Evolutionary conservation across 2,797 vertebrate genomes (phyloP).

Genomic region (Heteromormyrus szaboi): DNA sequence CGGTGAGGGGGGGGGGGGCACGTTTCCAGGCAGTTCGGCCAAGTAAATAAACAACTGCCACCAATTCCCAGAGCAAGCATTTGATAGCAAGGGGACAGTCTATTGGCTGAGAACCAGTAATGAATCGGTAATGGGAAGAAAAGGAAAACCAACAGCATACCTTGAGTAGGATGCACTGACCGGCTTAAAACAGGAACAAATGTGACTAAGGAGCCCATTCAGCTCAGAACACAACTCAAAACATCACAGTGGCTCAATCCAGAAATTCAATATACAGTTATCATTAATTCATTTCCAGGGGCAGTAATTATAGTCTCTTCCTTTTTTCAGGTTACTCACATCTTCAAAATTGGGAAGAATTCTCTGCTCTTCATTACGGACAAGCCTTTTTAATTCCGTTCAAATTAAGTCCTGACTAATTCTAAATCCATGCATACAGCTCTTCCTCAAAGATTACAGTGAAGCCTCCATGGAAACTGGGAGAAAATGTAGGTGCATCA

Average conservation of each 20-base stretch:
- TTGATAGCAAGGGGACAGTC: not conserved
- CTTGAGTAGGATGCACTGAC: not conserved
- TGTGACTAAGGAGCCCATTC: not conserved
- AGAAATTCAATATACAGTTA: slow-evolving; percentile 29
- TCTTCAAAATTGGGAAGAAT: not conserved
- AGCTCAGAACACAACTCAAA: not conserved
- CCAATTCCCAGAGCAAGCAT: not conserved
- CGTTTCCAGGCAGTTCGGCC: not conserved
- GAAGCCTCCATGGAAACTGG: not conserved
- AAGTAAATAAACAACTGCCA: not conserved
- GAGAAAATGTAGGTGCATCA: not conserved
- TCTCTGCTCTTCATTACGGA: slow-evolving; percentile 5
- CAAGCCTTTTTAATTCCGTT: not conserved
- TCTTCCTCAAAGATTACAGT: slow-evolving; percentile 28
- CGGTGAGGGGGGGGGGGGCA: not conserved
- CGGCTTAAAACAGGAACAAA: not conserved
- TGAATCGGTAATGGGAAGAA: not conserved
- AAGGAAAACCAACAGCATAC: not conserved
- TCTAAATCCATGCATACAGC: not conserved
- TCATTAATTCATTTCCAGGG: slow-evolving; percentile 26
- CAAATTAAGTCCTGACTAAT: not conserved
- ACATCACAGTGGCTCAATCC: slow-evolving; percentile 19
- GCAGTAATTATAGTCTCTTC: slow-evolving; percentile 10
- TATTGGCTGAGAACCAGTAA: not conserved
- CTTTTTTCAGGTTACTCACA: slow-evolving; percentile 13